Percentiles rank a stretch among this genome's conserved stretches.
These are phyloP conservation scores for Pyrocephalus nanus DNA, from an alignment of 2,797 vertebrate genomes.

Conservation along the genomic window DNA sequence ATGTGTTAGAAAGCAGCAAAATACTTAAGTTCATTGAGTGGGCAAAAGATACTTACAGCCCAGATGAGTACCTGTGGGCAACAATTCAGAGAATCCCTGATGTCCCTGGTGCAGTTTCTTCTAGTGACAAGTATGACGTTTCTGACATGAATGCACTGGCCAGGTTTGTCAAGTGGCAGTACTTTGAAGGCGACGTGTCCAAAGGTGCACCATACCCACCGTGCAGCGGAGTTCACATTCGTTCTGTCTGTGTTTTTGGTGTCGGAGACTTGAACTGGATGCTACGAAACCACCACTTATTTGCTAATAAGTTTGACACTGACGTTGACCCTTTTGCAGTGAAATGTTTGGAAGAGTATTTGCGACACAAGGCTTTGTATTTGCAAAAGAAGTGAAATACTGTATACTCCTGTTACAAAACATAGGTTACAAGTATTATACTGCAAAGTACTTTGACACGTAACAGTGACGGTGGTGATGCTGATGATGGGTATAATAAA, in stretches of 20 bases:
- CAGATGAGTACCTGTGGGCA: constrained; percentile 91
- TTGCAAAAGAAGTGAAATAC: constrained; percentile 49
- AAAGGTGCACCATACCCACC: constrained; percentile 80
- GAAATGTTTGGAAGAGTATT: constrained; percentile 86
- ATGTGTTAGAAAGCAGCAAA: constrained; percentile 75
- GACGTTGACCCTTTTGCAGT: constrained; percentile 80
- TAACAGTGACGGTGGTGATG: not conserved
- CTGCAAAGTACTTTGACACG: accelerated
- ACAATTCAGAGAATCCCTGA: constrained; percentile 87
- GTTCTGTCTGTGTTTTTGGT: constrained; percentile 85
- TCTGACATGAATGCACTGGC: constrained; percentile 84
- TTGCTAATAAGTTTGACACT: constrained; percentile 91
- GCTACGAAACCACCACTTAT: constrained; percentile 85
- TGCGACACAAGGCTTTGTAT: constrained; percentile 82
- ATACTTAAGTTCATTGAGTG: constrained; percentile 81
- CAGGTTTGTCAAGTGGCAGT: constrained; percentile 87
- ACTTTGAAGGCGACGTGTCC: constrained; percentile 79
- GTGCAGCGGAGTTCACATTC: constrained; percentile 81
- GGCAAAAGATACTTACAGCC: constrained; percentile 88
- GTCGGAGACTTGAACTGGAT: constrained; percentile 87
- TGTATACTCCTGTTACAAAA: not conserved
- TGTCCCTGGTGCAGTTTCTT: constrained; percentile 80
- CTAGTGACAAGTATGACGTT: constrained; percentile 80
- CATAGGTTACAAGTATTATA: not conserved
- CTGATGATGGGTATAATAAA: not conserved